These are phyloP conservation scores for Cairina moschata DNA, from an alignment of 2,113 vertebrate genomes.

Conservation along the genomic window DNA sequence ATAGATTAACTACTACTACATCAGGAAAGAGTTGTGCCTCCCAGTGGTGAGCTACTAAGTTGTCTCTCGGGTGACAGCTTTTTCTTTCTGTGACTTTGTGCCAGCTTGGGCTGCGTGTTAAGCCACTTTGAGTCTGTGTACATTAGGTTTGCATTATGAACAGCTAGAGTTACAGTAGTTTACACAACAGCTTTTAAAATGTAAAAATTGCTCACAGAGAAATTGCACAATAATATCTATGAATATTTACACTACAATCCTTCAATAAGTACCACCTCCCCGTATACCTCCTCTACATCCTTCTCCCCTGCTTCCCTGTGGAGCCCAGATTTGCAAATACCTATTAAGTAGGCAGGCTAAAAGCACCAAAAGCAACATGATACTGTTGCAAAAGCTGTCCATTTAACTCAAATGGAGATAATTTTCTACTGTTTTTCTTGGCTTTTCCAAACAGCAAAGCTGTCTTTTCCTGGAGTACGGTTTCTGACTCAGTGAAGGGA, in stretches of 20 bases:
- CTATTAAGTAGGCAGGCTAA: constrained; percentile 19
- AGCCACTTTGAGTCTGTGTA: neutral
- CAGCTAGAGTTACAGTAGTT: neutral
- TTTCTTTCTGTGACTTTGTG: neutral
- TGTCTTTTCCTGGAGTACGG: constrained; percentile 13
- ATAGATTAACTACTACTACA: neutral
- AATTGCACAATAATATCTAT: constrained; percentile 52
- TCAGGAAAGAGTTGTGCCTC: neutral
- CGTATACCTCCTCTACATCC: neutral
- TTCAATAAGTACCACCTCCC: neutral
- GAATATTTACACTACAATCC: constrained; percentile 54
- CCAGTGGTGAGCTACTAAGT: neutral
- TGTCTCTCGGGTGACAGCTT: neutral
- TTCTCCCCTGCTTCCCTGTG: neutral
- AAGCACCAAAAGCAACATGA: neutral
- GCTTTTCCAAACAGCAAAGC: constrained; percentile 41
- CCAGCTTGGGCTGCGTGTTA: neutral
- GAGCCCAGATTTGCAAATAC: neutral
- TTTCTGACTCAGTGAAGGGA: constrained; percentile 10
- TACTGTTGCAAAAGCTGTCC: constrained; percentile 36
- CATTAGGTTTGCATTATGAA: neutral
- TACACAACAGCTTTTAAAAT: constrained; percentile 26
- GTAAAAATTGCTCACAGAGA: constrained; percentile 15
- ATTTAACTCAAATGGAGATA: neutral
- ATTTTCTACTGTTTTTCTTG: constrained; percentile 31